Percentiles rank a stretch among this genome's conserved stretches.
Evolutionary conservation across 2,113 vertebrate species (phyloP).

Genomic region (Gambusia holbrooki): DNA sequence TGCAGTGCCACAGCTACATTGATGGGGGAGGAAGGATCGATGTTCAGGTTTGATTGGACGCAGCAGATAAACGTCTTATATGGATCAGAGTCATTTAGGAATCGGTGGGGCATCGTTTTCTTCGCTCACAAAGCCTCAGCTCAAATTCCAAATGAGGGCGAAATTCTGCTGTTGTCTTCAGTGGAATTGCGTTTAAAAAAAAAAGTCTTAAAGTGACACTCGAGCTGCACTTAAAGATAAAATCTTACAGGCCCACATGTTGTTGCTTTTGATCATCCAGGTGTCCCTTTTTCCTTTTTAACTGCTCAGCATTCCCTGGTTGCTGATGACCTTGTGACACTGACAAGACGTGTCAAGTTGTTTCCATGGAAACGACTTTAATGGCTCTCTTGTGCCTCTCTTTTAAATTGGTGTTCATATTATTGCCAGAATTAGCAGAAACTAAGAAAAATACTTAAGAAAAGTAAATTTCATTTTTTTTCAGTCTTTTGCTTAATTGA

Average conservation of each 20-base stretch:
- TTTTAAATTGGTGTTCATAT: constrained; percentile 11
- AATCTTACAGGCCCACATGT: not conserved
- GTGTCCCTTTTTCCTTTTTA: not conserved
- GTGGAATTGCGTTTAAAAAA: not conserved
- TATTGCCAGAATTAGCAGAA: constrained; percentile 17
- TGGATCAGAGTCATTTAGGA: constrained; percentile 51
- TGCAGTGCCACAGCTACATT: constrained; percentile 56
- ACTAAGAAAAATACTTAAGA: not conserved
- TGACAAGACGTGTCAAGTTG: constrained; percentile 15
- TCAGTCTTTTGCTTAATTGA: constrained; percentile 38
- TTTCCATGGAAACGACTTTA: constrained; percentile 53
- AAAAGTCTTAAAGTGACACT: not conserved
- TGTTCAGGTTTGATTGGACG: constrained; percentile 63
- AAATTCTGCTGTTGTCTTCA: not conserved
- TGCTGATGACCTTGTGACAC: constrained; percentile 14
- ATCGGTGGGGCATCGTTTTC: constrained; percentile 15
- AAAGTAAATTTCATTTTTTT: too few species aligned
- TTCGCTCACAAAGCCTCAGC: constrained; percentile 19
- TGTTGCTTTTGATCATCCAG: not conserved
- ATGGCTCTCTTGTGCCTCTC: constrained; percentile 5
- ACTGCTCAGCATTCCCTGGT: not conserved
- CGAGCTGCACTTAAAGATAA: not conserved
- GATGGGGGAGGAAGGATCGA: constrained; percentile 54
- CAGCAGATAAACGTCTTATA: constrained; percentile 60
- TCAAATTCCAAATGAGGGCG: not conserved